Conservation (phyloP, 2,113 vertebrate species). For the Rousettus leschenaultii region DNA sequence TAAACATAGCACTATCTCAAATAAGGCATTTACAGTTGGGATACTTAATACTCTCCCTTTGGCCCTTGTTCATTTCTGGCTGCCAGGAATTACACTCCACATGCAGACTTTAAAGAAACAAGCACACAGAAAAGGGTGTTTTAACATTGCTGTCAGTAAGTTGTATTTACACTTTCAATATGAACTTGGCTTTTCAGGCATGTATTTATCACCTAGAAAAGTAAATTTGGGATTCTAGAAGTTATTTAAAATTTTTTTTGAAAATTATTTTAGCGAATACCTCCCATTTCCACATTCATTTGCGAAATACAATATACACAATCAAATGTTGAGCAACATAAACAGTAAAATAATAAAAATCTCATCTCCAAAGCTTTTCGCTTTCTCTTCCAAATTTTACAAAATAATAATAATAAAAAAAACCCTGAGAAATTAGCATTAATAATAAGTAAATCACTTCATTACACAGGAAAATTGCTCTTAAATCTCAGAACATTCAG, state of each 20-base stretch:
- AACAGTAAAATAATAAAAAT: neutral
- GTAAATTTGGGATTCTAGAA: neutral
- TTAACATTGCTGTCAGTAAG: slow-evolving; percentile 41
- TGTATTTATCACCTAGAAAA: slow-evolving; percentile 47
- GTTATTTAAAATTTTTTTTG: neutral
- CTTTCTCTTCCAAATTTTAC: neutral
- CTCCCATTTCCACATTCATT: neutral
- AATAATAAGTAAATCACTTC: slow-evolving; percentile 7
- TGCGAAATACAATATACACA: neutral
- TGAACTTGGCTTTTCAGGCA: slow-evolving; percentile 31
- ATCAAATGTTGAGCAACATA: neutral
- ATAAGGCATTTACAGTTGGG: slow-evolving; percentile 25
- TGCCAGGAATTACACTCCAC: neutral
- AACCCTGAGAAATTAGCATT: neutral
- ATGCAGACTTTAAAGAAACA: neutral
- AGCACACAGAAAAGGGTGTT: neutral
- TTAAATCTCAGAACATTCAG: slow-evolving; percentile 5
- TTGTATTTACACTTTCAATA: slow-evolving; percentile 23
- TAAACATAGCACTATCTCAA: slow-evolving; percentile 11
- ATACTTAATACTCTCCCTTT: neutral
- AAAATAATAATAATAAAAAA: neutral
- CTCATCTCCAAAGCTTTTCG: neutral
- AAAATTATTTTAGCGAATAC: neutral
- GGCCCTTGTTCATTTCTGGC: neutral
- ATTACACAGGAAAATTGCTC: slow-evolving; percentile 29